Percentiles rank a stretch among this genome's conserved stretches.
These are phyloP conservation scores for Oxygymnocypris stewartii DNA, from an alignment of 2,113 vertebrate species.

Conservation along the genomic window DNA sequence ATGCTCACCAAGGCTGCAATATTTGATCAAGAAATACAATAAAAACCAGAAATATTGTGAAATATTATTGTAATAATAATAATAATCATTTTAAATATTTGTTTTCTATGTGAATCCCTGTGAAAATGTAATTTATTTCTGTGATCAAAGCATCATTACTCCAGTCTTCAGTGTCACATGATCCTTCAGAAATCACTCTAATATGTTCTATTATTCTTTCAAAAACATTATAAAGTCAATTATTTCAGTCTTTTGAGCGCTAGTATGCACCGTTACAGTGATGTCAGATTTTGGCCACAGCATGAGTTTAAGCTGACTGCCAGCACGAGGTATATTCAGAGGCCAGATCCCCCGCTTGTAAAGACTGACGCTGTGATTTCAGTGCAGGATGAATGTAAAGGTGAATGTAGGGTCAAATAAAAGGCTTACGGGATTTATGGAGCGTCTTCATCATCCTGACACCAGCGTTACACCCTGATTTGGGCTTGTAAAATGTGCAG, in stretches of 20 bases:
- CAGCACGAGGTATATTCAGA: not conserved
- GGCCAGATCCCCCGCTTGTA: not conserved
- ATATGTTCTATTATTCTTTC: not conserved
- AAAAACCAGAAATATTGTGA: not conserved
- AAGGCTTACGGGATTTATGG: not conserved
- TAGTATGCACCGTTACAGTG: not conserved
- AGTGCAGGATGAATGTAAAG: not conserved
- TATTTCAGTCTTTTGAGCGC: no score
- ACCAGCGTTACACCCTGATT: not conserved
- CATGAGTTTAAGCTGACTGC: not conserved
- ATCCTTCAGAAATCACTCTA: not conserved
- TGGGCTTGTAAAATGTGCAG: not conserved
- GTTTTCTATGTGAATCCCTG: not conserved
- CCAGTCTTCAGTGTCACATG: not conserved
- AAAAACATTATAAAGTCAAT: no score
- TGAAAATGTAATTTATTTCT: not conserved
- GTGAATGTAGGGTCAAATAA: not conserved
- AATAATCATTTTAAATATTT: not conserved
- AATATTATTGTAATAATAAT: not conserved
- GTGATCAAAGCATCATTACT: not conserved
- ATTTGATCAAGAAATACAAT: not conserved
- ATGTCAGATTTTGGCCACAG: not conserved
- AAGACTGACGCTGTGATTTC: not conserved
- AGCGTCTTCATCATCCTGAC: not conserved
- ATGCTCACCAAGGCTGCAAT: no score